Base-by-base conservation (phyloP, 2,113 vertebrate species). In the Aspidoscelis tigris region DNA sequence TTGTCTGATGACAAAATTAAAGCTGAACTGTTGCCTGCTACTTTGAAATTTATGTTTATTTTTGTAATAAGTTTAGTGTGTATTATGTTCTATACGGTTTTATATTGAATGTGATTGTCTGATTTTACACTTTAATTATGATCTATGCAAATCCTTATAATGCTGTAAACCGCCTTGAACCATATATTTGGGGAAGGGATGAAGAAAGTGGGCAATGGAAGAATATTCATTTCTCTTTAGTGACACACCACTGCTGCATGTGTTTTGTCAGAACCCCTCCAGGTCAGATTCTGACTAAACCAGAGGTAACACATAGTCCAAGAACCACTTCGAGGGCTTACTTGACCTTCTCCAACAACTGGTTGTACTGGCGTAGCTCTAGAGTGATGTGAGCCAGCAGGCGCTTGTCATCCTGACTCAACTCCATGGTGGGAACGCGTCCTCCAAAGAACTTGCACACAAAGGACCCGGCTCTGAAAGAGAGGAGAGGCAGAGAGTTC, bases 391-490 rank as follows among this genome's bases (percentile, higher is more conserved):
- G 92, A 41, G 97, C 98, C 93, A 99, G 84, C 4, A 99, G 95
- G 73, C 94, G 93, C 90, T 95, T 96, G 92, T 99, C 98, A 21
- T 98, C 98, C 0, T 91, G 86, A 0, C 87, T 96, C n/a, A 99
- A 96, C 65, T 92, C 94, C 97, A 99, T 98, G 69, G 76, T 53
- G 0, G 98, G 98, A 65, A 99, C 98, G 0, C 3, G 24, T 0
- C 98, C 97, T 3, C 96, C 96, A 26, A 99, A 99, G 95, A 99
- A 99, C 95, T 97, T 99, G 11, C 95, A 95, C 21, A 99, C 98
- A 71, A 99, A 99, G 97, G 98, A 98, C 33, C 97, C 98, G 0
- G 97, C 98, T 92, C 98, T 99, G 90, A 18, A 86, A 33, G 43
- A 33, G 12, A 44, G 3, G 3, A 26, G 12, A 41, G 3, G 41